phyloP scores from a whole-genome alignment of 2,888 invertebrate species.

The Sarcophaga carnaria region DNA sequence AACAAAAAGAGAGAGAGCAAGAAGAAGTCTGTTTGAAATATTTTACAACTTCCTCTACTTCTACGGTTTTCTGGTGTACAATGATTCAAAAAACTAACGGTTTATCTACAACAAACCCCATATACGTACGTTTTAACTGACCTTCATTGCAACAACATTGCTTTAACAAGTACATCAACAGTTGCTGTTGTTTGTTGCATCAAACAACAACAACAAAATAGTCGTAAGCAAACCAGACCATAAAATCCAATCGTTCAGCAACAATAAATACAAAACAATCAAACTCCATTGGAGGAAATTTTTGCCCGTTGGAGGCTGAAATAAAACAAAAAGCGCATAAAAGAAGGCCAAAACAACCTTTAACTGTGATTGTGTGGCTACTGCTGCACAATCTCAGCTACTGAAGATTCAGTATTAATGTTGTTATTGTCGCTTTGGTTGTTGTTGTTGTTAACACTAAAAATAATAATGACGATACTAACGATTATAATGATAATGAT shows the following conservation, averaged over 20 bases:
- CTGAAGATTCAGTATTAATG: constrained; percentile 21
- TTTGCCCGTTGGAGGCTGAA: constrained; percentile 1
- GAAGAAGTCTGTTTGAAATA: background rate
- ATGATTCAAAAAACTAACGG: constrained; percentile 60
- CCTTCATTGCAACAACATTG: constrained; percentile 63
- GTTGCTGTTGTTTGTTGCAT: background rate
- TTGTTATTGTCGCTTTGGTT: background rate
- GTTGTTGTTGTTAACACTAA: constrained; percentile 38
- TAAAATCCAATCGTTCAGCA: background rate
- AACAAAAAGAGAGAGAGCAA: background rate
- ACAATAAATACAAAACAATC: constrained; percentile 22
- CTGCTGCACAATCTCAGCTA: constrained; percentile 50
- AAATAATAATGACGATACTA: constrained; percentile 40
- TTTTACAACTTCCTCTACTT: constrained; percentile 43
- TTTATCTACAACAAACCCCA: constrained; percentile 39
- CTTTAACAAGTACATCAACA: background rate
- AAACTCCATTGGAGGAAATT: constrained; percentile 59
- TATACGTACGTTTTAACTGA: constrained; percentile 57
- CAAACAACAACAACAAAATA: constrained; percentile 11
- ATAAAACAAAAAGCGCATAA: background rate
- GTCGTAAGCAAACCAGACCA: constrained; percentile 15
- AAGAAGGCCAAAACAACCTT: constrained; percentile 46
- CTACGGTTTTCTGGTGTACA: constrained; percentile 4
- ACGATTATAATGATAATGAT: constrained; percentile 45
- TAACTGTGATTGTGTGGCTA: constrained; percentile 63